Evolutionary conservation across 2,113 vertebrate species (phyloP).

Genomic region (Lathamus discolor): DNA sequence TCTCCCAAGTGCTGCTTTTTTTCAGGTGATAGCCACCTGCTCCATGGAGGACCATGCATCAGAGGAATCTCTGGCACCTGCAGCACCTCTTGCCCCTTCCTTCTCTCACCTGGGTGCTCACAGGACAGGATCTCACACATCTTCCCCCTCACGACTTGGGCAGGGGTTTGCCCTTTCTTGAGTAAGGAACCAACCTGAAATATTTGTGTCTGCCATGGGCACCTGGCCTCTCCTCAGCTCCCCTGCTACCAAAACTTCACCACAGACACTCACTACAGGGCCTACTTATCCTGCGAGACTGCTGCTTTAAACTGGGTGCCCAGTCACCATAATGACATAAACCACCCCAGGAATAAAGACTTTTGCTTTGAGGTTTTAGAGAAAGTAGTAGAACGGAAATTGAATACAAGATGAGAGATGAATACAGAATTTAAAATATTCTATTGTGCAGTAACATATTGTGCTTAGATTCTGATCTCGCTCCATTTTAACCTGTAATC

Average conservation of each 20-base stretch:
- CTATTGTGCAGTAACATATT: background rate
- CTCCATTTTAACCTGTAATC: background rate
- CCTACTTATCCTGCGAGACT: background rate
- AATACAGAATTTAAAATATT: background rate
- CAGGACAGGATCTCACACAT: background rate
- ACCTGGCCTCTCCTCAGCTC: background rate
- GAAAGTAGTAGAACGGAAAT: background rate
- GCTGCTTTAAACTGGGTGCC: background rate
- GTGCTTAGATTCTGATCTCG: background rate
- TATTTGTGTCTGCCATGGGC: rapidly evolving
- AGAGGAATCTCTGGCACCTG: background rate
- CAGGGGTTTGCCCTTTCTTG: background rate
- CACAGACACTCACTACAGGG: background rate
- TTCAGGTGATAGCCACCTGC: background rate
- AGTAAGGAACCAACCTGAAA: background rate
- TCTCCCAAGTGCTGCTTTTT: background rate
- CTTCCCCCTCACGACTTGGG: background rate
- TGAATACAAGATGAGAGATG: background rate
- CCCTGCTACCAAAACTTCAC: background rate
- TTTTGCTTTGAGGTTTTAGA: background rate
- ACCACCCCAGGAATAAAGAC: background rate
- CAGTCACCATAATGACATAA: rapidly evolving
- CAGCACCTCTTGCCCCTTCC: background rate
- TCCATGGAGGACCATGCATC: background rate
- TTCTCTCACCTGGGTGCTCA: background rate